These are phyloP conservation scores for Amphipyra tragopoginis DNA, from an alignment of 2,888 invertebrate genomes.

Conservation along the genomic window DNA sequence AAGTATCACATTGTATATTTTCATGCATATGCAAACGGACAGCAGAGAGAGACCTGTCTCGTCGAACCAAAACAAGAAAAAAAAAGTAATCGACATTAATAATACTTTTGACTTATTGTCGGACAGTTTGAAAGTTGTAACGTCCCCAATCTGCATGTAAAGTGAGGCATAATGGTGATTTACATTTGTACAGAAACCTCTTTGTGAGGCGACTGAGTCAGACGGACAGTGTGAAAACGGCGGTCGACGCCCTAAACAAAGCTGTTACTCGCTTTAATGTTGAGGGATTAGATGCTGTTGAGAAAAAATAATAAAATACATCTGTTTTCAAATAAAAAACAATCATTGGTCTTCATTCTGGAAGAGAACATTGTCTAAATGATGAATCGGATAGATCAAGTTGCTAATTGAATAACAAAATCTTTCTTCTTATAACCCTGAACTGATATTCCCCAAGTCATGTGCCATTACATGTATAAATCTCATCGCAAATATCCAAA, in stretches of 20 bases:
- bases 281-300: constrained; percentile 59
- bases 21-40: constrained; percentile 31
- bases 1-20: constrained; percentile 37
- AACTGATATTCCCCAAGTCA: too few relatives aligned
- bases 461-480: too few relatives aligned
- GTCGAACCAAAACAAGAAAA: constrained; percentile 51
- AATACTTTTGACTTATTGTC: constrained; percentile 56
- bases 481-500: too few relatives aligned
- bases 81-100: constrained; percentile 60
- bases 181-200: constrained; percentile 83
- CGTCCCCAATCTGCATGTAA: constrained; percentile 84
- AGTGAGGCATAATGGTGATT: constrained; percentile 82
- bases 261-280: constrained; percentile 60
- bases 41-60: constrained; percentile 29
- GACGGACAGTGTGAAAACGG: constrained; percentile 75
- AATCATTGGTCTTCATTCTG: too few relatives aligned
- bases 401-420: too few relatives aligned
- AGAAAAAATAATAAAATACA: neutral
- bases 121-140: constrained; percentile 62
- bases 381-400: too few relatives aligned
- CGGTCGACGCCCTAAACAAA: constrained; percentile 82
- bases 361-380: too few relatives aligned
- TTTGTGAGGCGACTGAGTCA: constrained; percentile 80
- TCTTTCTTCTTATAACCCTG: too few relatives aligned
- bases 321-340: too few relatives aligned